These are phyloP conservation scores for Mustela lutreola DNA, from an alignment of 2,113 vertebrate species.

Conservation along the genomic window DNA sequence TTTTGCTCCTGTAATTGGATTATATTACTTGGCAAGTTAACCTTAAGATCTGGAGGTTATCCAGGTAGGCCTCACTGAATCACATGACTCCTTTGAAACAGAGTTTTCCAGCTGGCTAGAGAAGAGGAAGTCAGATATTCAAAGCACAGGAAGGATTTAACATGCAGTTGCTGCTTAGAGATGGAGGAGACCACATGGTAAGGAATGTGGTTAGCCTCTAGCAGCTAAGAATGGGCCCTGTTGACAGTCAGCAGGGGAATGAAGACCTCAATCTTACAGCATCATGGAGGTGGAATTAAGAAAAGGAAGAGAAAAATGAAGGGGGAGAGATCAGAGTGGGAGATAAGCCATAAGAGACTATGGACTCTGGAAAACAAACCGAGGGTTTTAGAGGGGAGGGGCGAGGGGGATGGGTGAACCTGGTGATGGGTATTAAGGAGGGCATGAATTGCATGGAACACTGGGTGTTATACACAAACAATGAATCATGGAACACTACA, in stretches of 20 bases:
- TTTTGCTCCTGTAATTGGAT: background rate
- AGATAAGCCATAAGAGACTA: too few relatives aligned
- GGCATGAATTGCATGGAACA: too few relatives aligned
- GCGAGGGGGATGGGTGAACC: too few relatives aligned
- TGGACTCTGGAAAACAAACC: too few relatives aligned
- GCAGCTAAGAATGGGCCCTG: background rate
- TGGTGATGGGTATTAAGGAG: too few relatives aligned
- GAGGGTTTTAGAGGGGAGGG: too few relatives aligned
- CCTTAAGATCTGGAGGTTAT: constrained; percentile 6
- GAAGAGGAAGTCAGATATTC: background rate
- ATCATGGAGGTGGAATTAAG: background rate
- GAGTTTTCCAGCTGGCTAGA: background rate
- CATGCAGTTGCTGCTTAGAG: background rate
- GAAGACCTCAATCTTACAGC: background rate
- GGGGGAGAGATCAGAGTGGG: too few relatives aligned
- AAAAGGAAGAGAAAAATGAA: too few relatives aligned
- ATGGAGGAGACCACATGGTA: background rate
- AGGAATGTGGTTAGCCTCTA: background rate
- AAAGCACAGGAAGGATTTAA: background rate
- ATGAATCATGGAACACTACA: too few relatives aligned
- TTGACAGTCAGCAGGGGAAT: background rate
- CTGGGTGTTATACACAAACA: too few relatives aligned
- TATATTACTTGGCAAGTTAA: background rate
- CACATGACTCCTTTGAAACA: constrained; percentile 24
- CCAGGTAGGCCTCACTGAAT: background rate